Percentiles rank a stretch among this genome's conserved stretches.
These are phyloP conservation scores for Pseudomyrmex gracilis DNA, from an alignment of 1,140 invertebrate genomes.

Conservation along the genomic window DNA sequence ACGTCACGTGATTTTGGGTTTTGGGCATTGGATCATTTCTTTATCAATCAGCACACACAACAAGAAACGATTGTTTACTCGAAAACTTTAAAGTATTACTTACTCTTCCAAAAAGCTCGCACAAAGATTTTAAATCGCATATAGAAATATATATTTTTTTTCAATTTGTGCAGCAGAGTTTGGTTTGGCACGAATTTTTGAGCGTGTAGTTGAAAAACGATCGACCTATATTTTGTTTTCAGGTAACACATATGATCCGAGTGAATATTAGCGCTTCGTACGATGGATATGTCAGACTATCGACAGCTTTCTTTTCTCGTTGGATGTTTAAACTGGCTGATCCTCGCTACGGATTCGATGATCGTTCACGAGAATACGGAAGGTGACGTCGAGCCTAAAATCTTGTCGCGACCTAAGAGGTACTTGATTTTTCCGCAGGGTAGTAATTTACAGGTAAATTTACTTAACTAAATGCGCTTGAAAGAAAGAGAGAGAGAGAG, in stretches of 20 bases:
- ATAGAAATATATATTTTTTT: too few species aligned
- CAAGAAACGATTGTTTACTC: neutral
- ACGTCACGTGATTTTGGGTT: neutral
- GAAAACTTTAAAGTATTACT: too few species aligned
- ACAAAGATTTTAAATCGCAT: neutral
- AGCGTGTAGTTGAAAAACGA: too few species aligned
- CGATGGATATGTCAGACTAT: conserved; percentile 50
- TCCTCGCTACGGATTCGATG: neutral
- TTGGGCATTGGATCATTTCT: neutral
- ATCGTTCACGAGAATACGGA: conserved; percentile 28
- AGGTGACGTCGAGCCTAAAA: conserved; percentile 59
- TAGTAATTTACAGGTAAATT: conserved; percentile 82
- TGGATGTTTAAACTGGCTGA: conserved; percentile 53
- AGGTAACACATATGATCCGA: conserved; percentile 1
- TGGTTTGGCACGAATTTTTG: too few species aligned
- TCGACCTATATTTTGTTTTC: neutral
- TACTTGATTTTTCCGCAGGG: conserved; percentile 83
- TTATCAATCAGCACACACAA: neutral
- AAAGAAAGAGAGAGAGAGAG: neutral
- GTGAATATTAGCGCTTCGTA: neutral
- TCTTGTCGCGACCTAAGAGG: conserved; percentile 80
- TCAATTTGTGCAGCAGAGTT: too few species aligned
- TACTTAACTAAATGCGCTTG: conserved; percentile 15
- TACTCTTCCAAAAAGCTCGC: too few species aligned
- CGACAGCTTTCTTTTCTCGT: conserved; percentile 38